Evolutionary conservation across 2,113 vertebrate genomes (phyloP).

Genomic region (Ceuthmochares aereus): DNA sequence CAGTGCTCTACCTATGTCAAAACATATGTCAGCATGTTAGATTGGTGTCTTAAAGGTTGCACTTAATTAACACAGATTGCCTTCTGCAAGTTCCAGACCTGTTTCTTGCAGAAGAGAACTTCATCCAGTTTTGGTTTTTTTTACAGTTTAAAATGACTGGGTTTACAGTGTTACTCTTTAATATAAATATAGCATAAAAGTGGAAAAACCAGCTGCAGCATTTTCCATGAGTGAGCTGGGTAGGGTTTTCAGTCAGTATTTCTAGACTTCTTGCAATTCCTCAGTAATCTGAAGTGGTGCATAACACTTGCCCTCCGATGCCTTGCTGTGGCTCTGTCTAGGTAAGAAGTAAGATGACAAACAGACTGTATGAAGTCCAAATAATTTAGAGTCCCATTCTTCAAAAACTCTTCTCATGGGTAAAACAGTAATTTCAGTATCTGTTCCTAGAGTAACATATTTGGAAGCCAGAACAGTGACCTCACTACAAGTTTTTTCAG

Average conservation of each 20-base stretch:
- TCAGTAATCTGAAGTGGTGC: background rate
- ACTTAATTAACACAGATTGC: slow-evolving; percentile 39
- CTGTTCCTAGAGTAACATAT: background rate
- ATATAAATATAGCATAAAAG: background rate
- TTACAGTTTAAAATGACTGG: background rate
- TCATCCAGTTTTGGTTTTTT: background rate
- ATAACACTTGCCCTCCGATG: background rate
- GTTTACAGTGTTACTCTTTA: background rate
- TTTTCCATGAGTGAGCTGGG: background rate
- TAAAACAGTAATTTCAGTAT: background rate
- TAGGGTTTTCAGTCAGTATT: background rate
- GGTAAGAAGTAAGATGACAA: background rate
- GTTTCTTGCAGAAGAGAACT: background rate
- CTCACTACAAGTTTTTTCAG: background rate
- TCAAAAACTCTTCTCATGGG: background rate
- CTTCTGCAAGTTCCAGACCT: background rate
- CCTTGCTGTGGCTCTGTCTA: fast-evolving
- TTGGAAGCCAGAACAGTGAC: background rate
- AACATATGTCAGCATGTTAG: background rate
- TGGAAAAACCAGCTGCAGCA: background rate
- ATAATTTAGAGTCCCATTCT: background rate
- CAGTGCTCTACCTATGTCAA: background rate
- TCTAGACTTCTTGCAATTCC: background rate
- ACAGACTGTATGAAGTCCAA: background rate
- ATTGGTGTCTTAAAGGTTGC: background rate